Evolutionary conservation across 2,113 vertebrate genomes (phyloP).

Genomic region (Athene noctua): DNA sequence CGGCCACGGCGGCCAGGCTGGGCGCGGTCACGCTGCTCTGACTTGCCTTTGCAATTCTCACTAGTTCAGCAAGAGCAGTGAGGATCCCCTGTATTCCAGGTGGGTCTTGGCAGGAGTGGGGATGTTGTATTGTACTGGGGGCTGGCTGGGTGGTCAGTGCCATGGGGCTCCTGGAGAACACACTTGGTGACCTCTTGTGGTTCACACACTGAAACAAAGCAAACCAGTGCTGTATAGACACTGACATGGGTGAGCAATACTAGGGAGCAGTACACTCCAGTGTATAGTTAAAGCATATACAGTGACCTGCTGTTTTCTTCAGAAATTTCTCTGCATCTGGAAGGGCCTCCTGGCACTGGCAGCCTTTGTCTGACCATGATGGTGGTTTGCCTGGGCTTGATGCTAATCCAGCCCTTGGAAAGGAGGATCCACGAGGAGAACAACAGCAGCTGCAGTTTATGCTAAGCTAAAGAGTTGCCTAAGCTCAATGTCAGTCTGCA

Average conservation of each 20-base stretch:
- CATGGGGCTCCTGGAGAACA: background rate
- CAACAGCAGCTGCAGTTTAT: background rate
- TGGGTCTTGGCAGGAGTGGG: background rate
- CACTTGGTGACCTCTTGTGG: background rate
- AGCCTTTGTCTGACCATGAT: background rate
- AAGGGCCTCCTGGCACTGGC: background rate
- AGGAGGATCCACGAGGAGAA: background rate
- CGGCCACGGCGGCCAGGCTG: accelerated
- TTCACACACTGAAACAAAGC: background rate
- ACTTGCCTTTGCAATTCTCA: background rate
- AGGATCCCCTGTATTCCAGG: background rate
- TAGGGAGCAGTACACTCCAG: background rate
- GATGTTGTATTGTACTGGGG: accelerated
- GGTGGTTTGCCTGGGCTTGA: background rate
- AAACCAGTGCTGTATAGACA: background rate
- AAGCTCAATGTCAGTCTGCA: background rate
- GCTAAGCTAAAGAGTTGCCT: background rate
- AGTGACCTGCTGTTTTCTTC: background rate
- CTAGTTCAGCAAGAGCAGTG: background rate
- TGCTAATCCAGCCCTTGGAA: background rate
- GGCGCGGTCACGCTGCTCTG: accelerated
- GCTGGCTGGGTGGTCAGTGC: background rate
- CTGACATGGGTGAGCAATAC: accelerated
- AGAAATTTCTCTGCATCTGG: background rate
- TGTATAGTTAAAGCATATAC: background rate